Evolutionary conservation across 2,113 vertebrate genomes (phyloP).

Genomic region (Alces alces): DNA sequence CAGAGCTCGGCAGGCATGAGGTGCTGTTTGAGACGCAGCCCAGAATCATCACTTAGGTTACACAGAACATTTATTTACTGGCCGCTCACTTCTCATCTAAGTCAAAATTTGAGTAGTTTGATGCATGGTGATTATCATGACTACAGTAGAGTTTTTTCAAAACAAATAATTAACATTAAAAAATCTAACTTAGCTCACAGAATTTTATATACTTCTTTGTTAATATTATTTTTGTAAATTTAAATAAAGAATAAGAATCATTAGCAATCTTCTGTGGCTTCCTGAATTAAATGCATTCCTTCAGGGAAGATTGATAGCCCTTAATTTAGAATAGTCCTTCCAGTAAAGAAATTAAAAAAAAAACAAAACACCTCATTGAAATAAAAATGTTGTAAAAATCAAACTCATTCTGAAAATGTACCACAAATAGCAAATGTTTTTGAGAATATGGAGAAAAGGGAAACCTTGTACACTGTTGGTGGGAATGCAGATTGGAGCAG

Average conservation of each 20-base stretch:
- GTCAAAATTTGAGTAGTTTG: not conserved
- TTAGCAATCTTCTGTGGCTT: not conserved
- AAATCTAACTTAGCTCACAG: not conserved
- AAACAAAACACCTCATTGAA: not conserved
- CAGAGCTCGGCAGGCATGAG: not conserved
- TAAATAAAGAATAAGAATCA: not conserved
- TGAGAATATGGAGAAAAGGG: not conserved
- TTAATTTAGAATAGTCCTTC: not conserved
- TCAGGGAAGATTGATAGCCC: not conserved
- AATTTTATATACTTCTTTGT: not conserved
- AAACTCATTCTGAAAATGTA: not conserved
- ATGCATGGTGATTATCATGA: not conserved
- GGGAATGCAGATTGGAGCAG: not conserved
- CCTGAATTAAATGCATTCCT: not conserved
- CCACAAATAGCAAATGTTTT: not conserved
- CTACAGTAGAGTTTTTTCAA: not conserved
- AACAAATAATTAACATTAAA: not conserved
- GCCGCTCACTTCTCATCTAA: not conserved
- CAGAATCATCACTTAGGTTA: not conserved
- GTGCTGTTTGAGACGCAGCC: not conserved
- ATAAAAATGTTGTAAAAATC: not conserved
- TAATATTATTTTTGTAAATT: not conserved
- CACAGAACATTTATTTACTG: not conserved
- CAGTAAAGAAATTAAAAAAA: not conserved
- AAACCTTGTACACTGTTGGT: not conserved